Evolutionary conservation across 2,888 invertebrate species (phyloP).

Genomic region (Tenodera sinensis): DNA sequence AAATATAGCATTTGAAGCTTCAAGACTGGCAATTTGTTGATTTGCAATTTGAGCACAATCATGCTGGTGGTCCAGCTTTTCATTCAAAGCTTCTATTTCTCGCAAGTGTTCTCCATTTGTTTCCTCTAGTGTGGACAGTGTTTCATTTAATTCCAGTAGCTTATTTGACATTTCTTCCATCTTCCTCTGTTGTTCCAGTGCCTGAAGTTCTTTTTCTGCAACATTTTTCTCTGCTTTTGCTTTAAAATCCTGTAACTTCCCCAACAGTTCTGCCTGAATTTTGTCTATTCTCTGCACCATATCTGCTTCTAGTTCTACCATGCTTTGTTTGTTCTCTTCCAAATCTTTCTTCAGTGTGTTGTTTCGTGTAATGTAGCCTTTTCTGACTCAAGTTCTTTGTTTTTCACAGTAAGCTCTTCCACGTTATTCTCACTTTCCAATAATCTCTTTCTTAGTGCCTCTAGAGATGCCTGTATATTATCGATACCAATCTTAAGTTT

Average conservation of each 20-base stretch:
- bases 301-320: slow-evolving; percentile 17
- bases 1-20: slow-evolving; percentile 13
- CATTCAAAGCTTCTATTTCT: slow-evolving; percentile 17
- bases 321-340: neutral
- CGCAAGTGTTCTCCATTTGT: neutral
- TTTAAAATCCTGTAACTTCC: slow-evolving; percentile 15
- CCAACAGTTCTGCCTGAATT: neutral
- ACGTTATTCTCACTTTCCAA: slow-evolving; percentile 26
- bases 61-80: slow-evolving; percentile 20
- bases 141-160: slow-evolving; percentile 7
- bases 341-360: neutral
- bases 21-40: slow-evolving; percentile 16
- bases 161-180: neutral
- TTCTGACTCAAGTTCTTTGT: neutral
- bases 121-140: neutral
- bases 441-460: slow-evolving; percentile 24
- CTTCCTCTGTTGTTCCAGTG: neutral
- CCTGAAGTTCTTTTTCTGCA: slow-evolving; percentile 1
- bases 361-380: slow-evolving; percentile 2
- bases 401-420: slow-evolving; percentile 6
- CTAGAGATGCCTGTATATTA: slow-evolving; percentile 22
- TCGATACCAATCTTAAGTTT: slow-evolving; percentile 25
- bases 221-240: slow-evolving; percentile 7
- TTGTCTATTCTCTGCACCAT: slow-evolving; percentile 12
- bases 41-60: slow-evolving; percentile 11